Evolutionary conservation across 2,113 vertebrate species (phyloP), one percentile per base, ranked within the genome.

Genomic region (Eulacestoma nigropectus): DNA sequence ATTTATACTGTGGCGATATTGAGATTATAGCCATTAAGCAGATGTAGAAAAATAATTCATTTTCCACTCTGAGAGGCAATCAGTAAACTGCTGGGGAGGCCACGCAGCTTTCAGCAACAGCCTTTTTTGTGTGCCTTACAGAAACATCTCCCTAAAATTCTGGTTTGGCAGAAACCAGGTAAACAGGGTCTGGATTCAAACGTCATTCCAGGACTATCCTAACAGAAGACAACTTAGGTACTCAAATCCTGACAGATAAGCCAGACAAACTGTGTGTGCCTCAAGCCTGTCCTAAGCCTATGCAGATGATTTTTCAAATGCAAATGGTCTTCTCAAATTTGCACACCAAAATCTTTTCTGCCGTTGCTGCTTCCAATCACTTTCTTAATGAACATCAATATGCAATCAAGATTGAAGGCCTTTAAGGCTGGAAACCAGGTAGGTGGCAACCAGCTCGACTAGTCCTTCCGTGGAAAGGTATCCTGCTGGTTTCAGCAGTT

Each of bases 401-500:
- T 92, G 93, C 80, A 92, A 92, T 94, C 95, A 93, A 92, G 92
- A 94, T 44, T 74, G 82, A 77, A 84, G 59, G 52, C 80, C 91
- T 95, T 84, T 87, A 70, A 92, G 80, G 69, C 37, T 92, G 87
- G 73, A 96, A 95, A 95, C 37, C 91, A 81, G 52, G 80, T 90
- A 96, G 95, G 96, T 93, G 86, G 89, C 80, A 97, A 96, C 96
- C 93, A 93, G 95, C 89, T 60, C 1, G 3, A 95, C 95, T 30
- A 68, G 95, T 96, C 83, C 83, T 93, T 47, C 69, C 63, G 35
- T 64, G 52, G 20, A 44, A 60, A 93, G 84, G 64, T 33, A 60
- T 95, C 60, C 77, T 93, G 94, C 73, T 92, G 84, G 76, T 92
- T 97, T 92, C 89, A 87, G 89, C 73, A 95, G 86, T 1, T 84